Evolutionary conservation across 2,888 invertebrate genomes (phyloP).

Genomic region (Euclidia mi): DNA sequence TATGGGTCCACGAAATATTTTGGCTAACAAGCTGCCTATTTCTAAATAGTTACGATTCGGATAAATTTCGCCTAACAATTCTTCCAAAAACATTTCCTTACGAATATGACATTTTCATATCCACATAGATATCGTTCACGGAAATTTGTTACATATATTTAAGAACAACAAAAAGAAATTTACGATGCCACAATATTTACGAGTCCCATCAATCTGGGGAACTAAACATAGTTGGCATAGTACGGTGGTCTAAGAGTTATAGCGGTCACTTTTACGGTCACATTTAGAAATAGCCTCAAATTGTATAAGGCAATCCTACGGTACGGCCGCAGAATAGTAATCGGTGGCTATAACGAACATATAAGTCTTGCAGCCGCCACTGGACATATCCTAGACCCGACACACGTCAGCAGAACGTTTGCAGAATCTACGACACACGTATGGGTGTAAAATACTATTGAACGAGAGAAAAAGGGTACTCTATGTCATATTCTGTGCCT

Average conservation of each 20-base stretch:
- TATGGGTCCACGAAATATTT: no score
- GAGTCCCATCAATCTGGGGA: constrained; percentile 13
- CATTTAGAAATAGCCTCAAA: constrained; percentile 32
- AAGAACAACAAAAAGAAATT: constrained; percentile 17
- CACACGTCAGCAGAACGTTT: no score
- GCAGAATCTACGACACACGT: no score
- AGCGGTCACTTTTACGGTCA: constrained; percentile 51
- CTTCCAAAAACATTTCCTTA: no score
- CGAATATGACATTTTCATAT: no score
- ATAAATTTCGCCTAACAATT: no score
- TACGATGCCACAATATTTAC: constrained; percentile 23
- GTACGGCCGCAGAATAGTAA: constrained; percentile 44
- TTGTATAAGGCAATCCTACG: constrained; percentile 49
- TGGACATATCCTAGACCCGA: background rate
- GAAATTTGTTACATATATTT: constrained; percentile 14
- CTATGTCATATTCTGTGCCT: no score
- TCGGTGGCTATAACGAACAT: constrained; percentile 18
- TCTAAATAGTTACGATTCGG: no score
- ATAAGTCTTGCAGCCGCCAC: constrained; percentile 24
- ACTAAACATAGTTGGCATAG: constrained; percentile 13
- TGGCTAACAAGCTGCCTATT: no score
- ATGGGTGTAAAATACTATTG: no score
- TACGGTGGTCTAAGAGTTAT: constrained; percentile 31
- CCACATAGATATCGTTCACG: constrained; percentile 5
- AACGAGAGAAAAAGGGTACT: no score